Evolutionary conservation across 2,888 invertebrate genomes (phyloP).

Genomic region (Acanthosepion lycidas): DNA sequence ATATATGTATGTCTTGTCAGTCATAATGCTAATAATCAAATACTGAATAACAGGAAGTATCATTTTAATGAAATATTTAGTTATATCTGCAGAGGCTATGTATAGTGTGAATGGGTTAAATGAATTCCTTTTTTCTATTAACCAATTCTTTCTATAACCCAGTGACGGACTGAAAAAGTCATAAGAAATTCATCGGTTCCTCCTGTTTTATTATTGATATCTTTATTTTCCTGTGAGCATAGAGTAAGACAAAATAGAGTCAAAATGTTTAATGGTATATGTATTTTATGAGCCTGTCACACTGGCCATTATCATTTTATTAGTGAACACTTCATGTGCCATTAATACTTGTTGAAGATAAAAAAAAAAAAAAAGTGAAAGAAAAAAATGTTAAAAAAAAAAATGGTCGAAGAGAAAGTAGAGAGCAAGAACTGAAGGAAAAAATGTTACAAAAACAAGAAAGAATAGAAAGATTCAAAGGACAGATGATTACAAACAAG

Average conservation of each 20-base stretch:
- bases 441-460: not conserved
- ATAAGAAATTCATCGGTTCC: not conserved
- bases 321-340: not conserved
- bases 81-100: not conserved
- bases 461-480: not conserved
- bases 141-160: not conserved
- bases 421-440: not conserved
- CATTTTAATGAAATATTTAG: too few relatives aligned
- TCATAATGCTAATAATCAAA: too few relatives aligned
- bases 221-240: not conserved
- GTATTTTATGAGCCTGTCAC: not conserved
- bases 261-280: not conserved
- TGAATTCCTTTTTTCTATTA: not conserved
- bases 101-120: not conserved
- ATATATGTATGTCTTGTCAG: too few relatives aligned
- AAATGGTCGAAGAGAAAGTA: not conserved
- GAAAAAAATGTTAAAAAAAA: not conserved
- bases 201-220: not conserved
- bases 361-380: not conserved
- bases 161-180: not conserved
- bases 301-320: conserved; percentile 1
- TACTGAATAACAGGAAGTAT: too few relatives aligned
- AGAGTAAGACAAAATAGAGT: not conserved
- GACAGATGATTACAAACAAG: not conserved
- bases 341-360: not conserved